Percentiles rank a stretch among this genome's conserved stretches.
Conservation (phyloP, 2,113 vertebrate species). For the Lepisosteus oculatus region DNA sequence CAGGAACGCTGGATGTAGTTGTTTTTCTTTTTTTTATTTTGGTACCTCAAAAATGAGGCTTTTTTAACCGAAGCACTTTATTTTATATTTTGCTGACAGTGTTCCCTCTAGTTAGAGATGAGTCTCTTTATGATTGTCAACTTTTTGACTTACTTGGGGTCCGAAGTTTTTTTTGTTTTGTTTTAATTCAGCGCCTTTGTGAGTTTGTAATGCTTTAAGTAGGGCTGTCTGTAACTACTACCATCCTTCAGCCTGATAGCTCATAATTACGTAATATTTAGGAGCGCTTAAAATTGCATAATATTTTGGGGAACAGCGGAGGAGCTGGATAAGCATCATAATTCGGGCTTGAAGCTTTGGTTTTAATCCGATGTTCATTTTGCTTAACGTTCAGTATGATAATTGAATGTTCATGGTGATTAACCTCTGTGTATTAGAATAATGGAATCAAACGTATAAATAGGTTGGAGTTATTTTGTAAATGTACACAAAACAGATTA, state of each 20-base stretch:
- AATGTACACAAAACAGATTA: not conserved
- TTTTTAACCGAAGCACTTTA: slow-evolving; percentile 90
- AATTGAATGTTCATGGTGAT: not conserved
- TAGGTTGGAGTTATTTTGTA: slow-evolving; percentile 6
- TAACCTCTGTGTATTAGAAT: slow-evolving; percentile 12
- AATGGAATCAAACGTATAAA: not conserved
- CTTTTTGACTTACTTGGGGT: slow-evolving; percentile 50
- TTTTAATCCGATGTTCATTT: slow-evolving; percentile 11
- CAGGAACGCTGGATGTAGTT: slow-evolving; percentile 68
- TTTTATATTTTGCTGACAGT: slow-evolving; percentile 73
- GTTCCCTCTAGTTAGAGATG: slow-evolving; percentile 45
- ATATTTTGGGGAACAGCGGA: not conserved
- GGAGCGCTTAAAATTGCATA: not conserved
- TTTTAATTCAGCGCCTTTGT: slow-evolving; percentile 9
- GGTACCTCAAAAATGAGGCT: slow-evolving; percentile 72
- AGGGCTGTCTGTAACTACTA: slow-evolving; percentile 21
- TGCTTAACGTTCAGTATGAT: slow-evolving; percentile 6
- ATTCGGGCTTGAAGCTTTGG: slow-evolving; percentile 9
- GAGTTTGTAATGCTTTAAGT: slow-evolving; percentile 40
- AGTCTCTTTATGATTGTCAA: slow-evolving; percentile 45
- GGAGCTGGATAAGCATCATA: not conserved
- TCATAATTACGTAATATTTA: slow-evolving; percentile 8
- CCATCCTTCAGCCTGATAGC: slow-evolving; percentile 9
- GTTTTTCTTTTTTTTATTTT: slow-evolving; percentile 56
- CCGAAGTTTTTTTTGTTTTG: slow-evolving; percentile 3